A percentile compares a stretch with the other conserved stretches of the same genome.
Evolutionary conservation across 1,140 invertebrate genomes (phyloP).

Genomic region (Drosophila rufa): DNA sequence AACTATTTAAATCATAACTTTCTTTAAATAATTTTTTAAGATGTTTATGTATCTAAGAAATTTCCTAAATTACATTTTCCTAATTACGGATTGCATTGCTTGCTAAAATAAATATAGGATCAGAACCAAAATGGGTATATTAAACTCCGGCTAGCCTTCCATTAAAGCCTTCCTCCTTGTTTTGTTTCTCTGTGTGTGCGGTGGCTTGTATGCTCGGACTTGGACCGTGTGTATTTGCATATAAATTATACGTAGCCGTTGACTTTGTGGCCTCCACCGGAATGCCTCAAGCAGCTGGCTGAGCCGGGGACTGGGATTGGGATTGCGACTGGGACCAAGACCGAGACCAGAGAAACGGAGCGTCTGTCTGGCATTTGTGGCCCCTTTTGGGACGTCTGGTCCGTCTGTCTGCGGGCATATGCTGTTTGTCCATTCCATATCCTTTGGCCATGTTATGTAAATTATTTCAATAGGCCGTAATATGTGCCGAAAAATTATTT

Average conservation of each 20-base stretch:
- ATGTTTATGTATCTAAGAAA: neutral
- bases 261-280: slow-evolving; percentile 78
- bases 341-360: slow-evolving; percentile 18
- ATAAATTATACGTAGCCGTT: slow-evolving; percentile 82
- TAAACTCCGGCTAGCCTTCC: neutral
- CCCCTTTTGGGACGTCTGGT: slow-evolving; percentile 46
- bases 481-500: slow-evolving; percentile 80
- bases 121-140: neutral
- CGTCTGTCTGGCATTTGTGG: slow-evolving; percentile 60
- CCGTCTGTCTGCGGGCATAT: slow-evolving; percentile 55
- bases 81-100: no score
- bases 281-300: slow-evolving; percentile 74
- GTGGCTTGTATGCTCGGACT: slow-evolving; percentile 59
- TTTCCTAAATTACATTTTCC: no score
- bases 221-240: slow-evolving; percentile 80
- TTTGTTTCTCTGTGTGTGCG: slow-evolving; percentile 49
- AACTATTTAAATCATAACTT: no score
- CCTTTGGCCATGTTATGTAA: slow-evolving; percentile 79
- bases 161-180: neutral
- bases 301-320: slow-evolving; percentile 21
- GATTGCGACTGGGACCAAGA: slow-evolving; percentile 7
- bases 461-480: slow-evolving; percentile 81
- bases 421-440: slow-evolving; percentile 78
- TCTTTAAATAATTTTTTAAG: no score
- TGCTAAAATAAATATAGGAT: neutral